Conservation (phyloP, 2,113 vertebrate species). For the Epinephelus cyanopodus region DNA sequence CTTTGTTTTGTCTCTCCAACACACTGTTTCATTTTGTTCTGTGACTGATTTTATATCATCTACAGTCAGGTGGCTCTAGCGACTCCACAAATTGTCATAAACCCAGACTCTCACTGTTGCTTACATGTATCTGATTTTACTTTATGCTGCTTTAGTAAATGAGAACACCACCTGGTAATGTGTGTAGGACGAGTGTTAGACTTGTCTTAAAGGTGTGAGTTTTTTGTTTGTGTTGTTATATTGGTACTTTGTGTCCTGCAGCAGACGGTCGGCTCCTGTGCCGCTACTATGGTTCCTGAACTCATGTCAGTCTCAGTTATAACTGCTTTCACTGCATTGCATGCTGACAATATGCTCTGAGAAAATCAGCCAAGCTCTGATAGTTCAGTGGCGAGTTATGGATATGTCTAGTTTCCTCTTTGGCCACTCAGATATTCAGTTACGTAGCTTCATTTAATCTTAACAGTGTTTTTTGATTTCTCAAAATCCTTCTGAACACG, state of each 20-base stretch:
- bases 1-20: not conserved
- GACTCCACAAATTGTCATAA: not conserved
- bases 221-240: not conserved
- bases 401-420: not conserved
- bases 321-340: not conserved
- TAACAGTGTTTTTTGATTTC: not conserved
- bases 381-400: not conserved
- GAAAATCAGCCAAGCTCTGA: not conserved
- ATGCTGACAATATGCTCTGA: not conserved
- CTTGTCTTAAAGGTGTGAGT: not conserved
- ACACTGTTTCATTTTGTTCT: not conserved
- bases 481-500: not conserved
- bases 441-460: too few species aligned
- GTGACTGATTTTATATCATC: not conserved
- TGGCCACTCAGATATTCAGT: too few species aligned
- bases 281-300: not conserved
- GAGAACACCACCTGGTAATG: not conserved
- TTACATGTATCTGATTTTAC: not conserved
- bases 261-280: not conserved
- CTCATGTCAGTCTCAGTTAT: not conserved
- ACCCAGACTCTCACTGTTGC: not conserved
- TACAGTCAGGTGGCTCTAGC: not conserved
- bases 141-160: not conserved
- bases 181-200: not conserved
- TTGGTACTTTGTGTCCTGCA: not conserved